Conservation (phyloP, 2,797 vertebrate genomes). For the Epinephelus coioides region DNA sequence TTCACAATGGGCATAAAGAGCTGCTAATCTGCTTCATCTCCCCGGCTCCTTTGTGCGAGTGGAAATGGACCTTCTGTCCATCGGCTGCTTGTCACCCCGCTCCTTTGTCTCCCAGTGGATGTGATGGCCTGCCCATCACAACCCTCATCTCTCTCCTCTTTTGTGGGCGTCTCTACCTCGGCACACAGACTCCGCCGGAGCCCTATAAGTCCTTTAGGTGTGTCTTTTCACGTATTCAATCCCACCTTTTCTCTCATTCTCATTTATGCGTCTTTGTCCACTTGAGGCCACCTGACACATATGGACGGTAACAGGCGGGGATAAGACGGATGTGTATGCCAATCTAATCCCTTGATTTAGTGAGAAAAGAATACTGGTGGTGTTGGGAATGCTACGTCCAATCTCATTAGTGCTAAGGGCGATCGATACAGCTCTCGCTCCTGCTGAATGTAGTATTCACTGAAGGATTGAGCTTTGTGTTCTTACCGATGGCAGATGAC, state of each 20-base stretch:
- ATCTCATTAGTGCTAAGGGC: constrained; percentile 69
- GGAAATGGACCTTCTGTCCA: constrained; percentile 84
- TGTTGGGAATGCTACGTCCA: constrained; percentile 67
- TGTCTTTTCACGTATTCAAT: constrained; percentile 50
- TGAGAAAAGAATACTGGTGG: constrained; percentile 58
- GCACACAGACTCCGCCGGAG: constrained; percentile 57
- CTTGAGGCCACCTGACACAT: constrained; percentile 45
- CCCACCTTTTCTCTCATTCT: constrained; percentile 61
- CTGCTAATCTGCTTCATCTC: constrained; percentile 85
- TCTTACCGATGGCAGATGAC: constrained; percentile 47
- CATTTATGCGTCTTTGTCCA: constrained; percentile 60
- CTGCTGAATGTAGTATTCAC: constrained; percentile 54
- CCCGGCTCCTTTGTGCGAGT: constrained; percentile 78
- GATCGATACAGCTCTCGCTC: constrained; percentile 78
- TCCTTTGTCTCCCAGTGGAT: constrained; percentile 77
- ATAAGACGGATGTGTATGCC: constrained; percentile 70
- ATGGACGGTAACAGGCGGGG: constrained; percentile 53
- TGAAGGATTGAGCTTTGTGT: constrained; percentile 42
- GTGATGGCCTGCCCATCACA: constrained; percentile 83
- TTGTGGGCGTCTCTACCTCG: constrained; percentile 48
- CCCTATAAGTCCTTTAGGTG: constrained; percentile 62
- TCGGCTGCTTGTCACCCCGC: constrained; percentile 72
- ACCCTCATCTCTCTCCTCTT: constrained; percentile 78
- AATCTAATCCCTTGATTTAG: constrained; percentile 79
- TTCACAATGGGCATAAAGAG: constrained; percentile 84